Base-by-base conservation (phyloP, 2,888 invertebrate species). In the Crossocerus cetratus region DNA sequence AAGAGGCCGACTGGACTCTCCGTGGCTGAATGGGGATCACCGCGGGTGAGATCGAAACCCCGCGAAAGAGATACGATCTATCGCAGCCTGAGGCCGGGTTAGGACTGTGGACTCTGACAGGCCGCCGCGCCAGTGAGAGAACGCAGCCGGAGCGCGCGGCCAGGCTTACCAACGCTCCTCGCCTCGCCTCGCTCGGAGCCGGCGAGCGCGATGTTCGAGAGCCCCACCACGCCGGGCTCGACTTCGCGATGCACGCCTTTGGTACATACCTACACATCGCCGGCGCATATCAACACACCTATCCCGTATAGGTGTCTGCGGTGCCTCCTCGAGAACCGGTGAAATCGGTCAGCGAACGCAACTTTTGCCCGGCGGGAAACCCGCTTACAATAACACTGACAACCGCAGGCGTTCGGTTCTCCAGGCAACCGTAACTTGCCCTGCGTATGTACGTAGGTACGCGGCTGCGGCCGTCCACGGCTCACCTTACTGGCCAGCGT, bases 11-110 rank as follows among this genome's bases (percentile, higher is more conserved):
- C 61, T 59, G 72, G 71, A 72, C 65, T 32, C 32, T 32, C 32
- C 32, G 32, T 32, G 32, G 32, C 32, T 32, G 32, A 32, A 32
- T 32, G 32, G 32, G 69, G 44, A 69, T 72, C 56, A 64, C 69
- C 81, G 78, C n/a, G 14, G n/a, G 72, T 61, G 67, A 72, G 82
- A 85, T 86, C 86, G 86, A 83, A 85, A 63, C 65, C 77, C 79
- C 83, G 59, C 74, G 68, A 53, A 64, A 70, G 32, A 32, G 86
- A 86, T 86, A 86, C 86, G 86, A 89, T 89, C 89, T 89, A 87
- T 87, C 88, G 86, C 87, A 86, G 88, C 80, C 88, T 84, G 88
- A 87, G 85, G 89, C 87, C 86, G 87, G 88, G 87, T 89, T 86
- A 86, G 89, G 86, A 90, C 90, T 89, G 89, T 88, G 87, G 86